Percentiles rank a stretch among this genome's conserved stretches.
phyloP scores from a whole-genome alignment of 2,113 vertebrate species.

The Bujurquina vittata region DNA sequence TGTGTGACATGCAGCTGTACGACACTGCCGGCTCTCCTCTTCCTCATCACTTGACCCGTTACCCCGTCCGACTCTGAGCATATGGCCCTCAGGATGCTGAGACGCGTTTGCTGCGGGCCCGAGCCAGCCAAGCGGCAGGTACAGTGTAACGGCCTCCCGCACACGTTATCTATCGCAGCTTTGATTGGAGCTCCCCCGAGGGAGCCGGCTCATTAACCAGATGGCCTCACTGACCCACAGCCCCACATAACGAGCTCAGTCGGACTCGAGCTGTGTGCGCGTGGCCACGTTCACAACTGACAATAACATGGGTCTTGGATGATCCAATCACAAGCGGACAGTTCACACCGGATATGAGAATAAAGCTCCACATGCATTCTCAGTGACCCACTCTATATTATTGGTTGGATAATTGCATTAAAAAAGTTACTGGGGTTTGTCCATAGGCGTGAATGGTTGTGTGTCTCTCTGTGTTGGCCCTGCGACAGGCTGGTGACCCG shows the following conservation, averaged over 20 bases:
- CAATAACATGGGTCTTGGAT: background rate
- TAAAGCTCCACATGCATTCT: rapidly evolving
- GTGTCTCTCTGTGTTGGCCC: too few species aligned
- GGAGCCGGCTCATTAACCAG: slow-evolving; percentile 42
- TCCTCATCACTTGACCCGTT: slow-evolving; percentile 24
- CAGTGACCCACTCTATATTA: background rate
- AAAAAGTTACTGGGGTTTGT: background rate
- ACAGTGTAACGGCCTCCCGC: slow-evolving; percentile 10
- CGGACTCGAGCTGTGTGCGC: background rate
- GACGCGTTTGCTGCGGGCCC: background rate
- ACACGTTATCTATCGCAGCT: slow-evolving; percentile 47
- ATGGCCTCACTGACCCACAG: slow-evolving; percentile 25
- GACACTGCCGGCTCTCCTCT: background rate
- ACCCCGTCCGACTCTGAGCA: slow-evolving; percentile 36
- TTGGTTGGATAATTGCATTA: background rate
- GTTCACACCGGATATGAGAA: too few species aligned
- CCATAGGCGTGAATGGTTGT: too few species aligned
- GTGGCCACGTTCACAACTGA: background rate
- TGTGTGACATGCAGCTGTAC: background rate
- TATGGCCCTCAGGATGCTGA: slow-evolving; percentile 29
- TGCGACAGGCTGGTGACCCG: too few species aligned
- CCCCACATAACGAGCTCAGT: slow-evolving; percentile 7
- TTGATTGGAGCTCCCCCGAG: slow-evolving; percentile 45
- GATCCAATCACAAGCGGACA: background rate
- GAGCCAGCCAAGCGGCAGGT: slow-evolving; percentile 37